Evolutionary conservation across 2,888 invertebrate genomes (phyloP).

Genomic region (Pardosa pseudoannulata): DNA sequence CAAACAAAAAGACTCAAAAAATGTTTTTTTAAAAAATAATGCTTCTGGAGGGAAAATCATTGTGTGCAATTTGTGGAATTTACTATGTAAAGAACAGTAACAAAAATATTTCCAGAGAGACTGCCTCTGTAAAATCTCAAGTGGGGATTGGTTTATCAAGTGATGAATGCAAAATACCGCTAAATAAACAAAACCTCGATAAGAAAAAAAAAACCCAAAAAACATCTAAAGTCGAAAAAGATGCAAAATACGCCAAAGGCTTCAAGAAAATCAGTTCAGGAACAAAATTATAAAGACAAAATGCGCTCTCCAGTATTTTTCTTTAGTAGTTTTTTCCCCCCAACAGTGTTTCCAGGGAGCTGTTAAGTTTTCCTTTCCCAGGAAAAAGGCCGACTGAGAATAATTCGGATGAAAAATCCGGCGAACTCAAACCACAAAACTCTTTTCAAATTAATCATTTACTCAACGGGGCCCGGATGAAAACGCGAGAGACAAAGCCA

Average conservation of each 20-base stretch:
- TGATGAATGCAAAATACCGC: slow-evolving; percentile 2
- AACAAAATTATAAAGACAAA: slow-evolving; percentile 3
- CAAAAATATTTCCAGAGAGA: neutral
- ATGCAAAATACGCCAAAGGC: neutral
- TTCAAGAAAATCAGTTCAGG: neutral
- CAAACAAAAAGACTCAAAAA: too few relatives aligned
- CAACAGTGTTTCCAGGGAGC: neutral
- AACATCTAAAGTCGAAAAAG: neutral
- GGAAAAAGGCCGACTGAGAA: neutral
- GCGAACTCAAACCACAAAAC: slow-evolving; percentile 38
- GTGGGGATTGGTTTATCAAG: neutral
- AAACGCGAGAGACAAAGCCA: slow-evolving; percentile 45
- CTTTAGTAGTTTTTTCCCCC: neutral
- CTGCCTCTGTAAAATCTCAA: neutral
- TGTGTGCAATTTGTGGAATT: neutral
- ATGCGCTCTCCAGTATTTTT: neutral
- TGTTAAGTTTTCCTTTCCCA: neutral
- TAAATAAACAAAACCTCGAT: neutral
- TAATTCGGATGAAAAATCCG: slow-evolving; percentile 12
- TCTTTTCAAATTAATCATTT: slow-evolving; percentile 64
- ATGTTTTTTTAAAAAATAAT: too few relatives aligned
- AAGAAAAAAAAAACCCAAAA: neutral
- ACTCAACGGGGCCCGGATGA: slow-evolving; percentile 27
- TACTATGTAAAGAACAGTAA: neutral
- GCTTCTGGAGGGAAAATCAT: neutral